Evolutionary conservation across 2,888 invertebrate genomes (phyloP).

Genomic region (Thereva nobilitata): DNA sequence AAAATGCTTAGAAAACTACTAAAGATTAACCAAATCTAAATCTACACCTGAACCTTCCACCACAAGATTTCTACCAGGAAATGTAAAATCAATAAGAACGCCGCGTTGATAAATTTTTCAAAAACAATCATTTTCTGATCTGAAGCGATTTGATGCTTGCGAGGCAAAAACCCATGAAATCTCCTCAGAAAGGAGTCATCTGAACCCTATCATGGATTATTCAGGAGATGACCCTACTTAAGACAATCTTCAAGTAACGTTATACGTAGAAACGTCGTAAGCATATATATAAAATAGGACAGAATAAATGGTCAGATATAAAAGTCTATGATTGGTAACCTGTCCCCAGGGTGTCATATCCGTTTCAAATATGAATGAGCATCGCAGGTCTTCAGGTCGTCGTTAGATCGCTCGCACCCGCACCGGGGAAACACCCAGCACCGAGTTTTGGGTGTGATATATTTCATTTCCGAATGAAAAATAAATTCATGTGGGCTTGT

Average conservation of each 20-base stretch:
- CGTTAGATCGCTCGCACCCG: not conserved
- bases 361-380: conserved; percentile 35
- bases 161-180: conserved; percentile 2
- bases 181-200: conserved; percentile 23
- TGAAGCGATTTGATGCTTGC: conserved; percentile 22
- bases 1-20: too few species aligned
- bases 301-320: conserved; percentile 37
- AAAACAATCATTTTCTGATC: conserved; percentile 34
- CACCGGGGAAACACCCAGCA: not conserved
- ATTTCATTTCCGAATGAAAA: conserved; percentile 32
- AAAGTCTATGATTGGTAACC: conserved; percentile 44
- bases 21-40: too few species aligned
- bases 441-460: conserved; percentile 27
- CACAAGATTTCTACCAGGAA: too few species aligned
- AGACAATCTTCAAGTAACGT: conserved; percentile 23
- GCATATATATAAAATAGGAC: conserved; percentile 4
- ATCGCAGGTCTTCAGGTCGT: conserved; percentile 17
- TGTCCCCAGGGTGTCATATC: conserved; percentile 42
- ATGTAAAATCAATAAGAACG: conserved; percentile 21
- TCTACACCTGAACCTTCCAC: too few species aligned
- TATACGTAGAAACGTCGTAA: not conserved
- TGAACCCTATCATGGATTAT: conserved; percentile 25
- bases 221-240: conserved; percentile 35
- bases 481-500: conserved; percentile 24
- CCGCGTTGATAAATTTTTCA: conserved; percentile 24